Evolutionary conservation across 2,888 invertebrate genomes (phyloP).

Genomic region (Cheilosia pagana): DNA sequence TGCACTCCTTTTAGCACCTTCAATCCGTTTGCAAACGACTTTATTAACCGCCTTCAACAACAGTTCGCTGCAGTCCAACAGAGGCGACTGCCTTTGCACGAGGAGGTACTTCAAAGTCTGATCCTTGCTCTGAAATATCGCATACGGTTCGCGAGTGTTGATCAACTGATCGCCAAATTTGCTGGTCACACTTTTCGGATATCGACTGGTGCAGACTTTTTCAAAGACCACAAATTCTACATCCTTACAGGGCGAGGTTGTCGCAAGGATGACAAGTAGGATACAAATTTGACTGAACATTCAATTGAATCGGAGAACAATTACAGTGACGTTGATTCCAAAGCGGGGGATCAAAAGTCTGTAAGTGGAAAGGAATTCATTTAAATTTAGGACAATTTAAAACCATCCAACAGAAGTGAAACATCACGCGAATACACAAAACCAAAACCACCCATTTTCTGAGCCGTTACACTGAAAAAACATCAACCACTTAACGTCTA

Average conservation of each 20-base stretch:
- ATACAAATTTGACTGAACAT: not conserved
- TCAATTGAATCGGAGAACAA: not conserved
- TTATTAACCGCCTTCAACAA: not conserved
- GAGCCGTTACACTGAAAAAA: constrained; percentile 19
- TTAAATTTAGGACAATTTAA: no score
- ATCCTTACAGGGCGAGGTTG: not conserved
- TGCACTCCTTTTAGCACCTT: not conserved
- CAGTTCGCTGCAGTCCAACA: not conserved
- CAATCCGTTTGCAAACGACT: not conserved
- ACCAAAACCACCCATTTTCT: not conserved
- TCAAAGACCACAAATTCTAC: not conserved
- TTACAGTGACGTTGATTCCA: no score
- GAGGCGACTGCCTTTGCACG: constrained; percentile 1
- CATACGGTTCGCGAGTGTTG: not conserved
- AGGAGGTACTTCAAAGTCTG: not conserved
- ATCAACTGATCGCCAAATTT: not conserved
- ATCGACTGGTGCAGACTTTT: not conserved
- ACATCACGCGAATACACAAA: not conserved
- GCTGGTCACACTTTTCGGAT: not conserved
- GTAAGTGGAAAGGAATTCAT: no score
- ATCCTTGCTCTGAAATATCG: constrained; percentile 5
- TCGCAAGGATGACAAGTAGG: not conserved
- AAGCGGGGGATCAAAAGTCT: no score
- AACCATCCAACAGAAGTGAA: not conserved
- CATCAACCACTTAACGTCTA: constrained; percentile 49